phyloP scores from a whole-genome alignment of 2,797 vertebrate species.

The Spheniscus humboldti region DNA sequence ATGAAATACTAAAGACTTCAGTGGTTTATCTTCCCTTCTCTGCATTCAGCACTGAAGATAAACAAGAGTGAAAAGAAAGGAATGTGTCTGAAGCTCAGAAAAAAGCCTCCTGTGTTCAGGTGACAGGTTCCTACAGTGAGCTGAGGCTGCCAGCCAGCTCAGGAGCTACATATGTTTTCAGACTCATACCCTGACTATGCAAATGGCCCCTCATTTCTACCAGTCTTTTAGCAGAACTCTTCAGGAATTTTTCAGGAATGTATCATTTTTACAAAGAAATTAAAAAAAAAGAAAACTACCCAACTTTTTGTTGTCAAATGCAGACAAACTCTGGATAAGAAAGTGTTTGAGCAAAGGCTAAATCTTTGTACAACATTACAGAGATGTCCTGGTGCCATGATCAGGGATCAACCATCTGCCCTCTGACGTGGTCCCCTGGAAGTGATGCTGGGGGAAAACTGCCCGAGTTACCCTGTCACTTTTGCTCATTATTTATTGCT shows the following conservation, averaged over 20 bases:
- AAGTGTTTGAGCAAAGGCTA: neutral
- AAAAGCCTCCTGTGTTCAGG: neutral
- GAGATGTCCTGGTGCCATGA: neutral
- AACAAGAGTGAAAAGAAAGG: neutral
- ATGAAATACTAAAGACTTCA: neutral
- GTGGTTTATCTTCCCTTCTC: neutral
- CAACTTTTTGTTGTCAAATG: neutral
- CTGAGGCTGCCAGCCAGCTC: neutral
- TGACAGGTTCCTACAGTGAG: neutral
- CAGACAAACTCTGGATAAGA: neutral
- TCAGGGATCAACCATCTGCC: fast-evolving
- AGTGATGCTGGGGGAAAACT: neutral
- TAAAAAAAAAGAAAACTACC: neutral
- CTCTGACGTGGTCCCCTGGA: neutral
- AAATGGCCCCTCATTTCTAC: neutral
- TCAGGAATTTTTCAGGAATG: neutral
- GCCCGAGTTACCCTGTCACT: neutral
- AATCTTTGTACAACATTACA: neutral
- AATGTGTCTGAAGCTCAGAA: neutral
- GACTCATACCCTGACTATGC: neutral
- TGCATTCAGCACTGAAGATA: neutral
- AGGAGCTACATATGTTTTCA: neutral
- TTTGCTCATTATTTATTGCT: neutral
- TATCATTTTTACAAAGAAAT: neutral
- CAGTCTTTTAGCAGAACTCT: neutral